Conservation (phyloP, 2,797 vertebrate species). For the Hydrocynus forskahlii region DNA sequence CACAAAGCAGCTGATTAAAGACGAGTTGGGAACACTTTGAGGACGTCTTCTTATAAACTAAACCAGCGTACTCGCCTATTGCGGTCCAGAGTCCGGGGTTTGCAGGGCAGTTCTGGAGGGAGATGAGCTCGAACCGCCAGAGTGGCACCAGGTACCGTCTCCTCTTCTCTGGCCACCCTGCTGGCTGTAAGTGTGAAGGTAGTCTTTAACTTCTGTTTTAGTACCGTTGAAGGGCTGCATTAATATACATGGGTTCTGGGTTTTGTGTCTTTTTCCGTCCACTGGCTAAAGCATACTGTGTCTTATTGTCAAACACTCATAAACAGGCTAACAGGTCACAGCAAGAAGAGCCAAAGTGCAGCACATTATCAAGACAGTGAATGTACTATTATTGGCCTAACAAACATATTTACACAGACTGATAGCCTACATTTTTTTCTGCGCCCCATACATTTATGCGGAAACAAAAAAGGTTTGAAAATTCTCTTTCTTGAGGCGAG, state of each 20-base stretch:
- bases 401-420: no score
- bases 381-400: no score
- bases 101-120: neutral
- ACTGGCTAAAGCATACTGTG: neutral
- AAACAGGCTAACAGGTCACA: no score
- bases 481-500: no score
- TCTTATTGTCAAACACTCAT: no score
- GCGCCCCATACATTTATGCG: no score
- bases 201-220: neutral
- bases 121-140: neutral
- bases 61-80: no score
- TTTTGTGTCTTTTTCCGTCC: neutral
- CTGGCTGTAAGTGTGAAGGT: neutral
- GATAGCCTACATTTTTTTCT: no score
- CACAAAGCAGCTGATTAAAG: neutral
- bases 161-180: neutral
- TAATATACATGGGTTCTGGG: neutral
- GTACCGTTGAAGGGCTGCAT: neutral
- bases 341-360: no score
- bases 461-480: no score
- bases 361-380: no score
- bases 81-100: neutral
- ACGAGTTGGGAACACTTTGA: neutral
- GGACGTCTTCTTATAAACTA: neutral
- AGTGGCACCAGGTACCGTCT: neutral